Conservation (phyloP, 2,113 vertebrate genomes). For the Periophthalmus modestus region DNA sequence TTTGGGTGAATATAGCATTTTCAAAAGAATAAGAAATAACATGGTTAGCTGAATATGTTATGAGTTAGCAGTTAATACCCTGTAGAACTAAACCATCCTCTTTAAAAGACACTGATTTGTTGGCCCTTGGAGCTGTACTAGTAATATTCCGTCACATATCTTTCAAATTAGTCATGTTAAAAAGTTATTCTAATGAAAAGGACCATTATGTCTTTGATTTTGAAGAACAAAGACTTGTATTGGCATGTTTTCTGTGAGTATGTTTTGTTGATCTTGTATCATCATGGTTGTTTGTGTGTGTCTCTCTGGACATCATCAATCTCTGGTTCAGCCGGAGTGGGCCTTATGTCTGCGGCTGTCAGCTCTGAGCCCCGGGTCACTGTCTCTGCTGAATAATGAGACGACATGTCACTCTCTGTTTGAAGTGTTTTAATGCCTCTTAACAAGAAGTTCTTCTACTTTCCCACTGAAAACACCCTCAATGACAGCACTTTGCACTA, state of each 20-base stretch:
- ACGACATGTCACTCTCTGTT: constrained; percentile 44
- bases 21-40: too few relatives aligned
- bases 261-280: constrained; percentile 1
- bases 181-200: neutral
- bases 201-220: neutral
- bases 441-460: constrained; percentile 43
- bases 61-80: too few relatives aligned
- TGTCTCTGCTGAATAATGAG: constrained; percentile 51
- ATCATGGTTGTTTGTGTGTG: constrained; percentile 1
- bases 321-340: constrained; percentile 38
- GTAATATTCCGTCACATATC: too few relatives aligned
- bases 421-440: constrained; percentile 50
- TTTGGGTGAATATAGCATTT: too few relatives aligned
- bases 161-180: too few relatives aligned
- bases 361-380: constrained; percentile 51
- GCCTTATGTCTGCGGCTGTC: constrained; percentile 37
- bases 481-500: constrained; percentile 36
- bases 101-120: too few relatives aligned
- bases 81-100: too few relatives aligned
- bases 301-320: constrained; percentile 47
- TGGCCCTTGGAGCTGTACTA: too few relatives aligned
- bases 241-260: neutral
- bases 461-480: constrained; percentile 27
- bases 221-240: neutral
- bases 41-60: too few relatives aligned